A percentile compares a stretch with the other conserved stretches of the same genome.
phyloP scores from a whole-genome alignment of 2,888 invertebrate genomes.

The Caradrina clavipalpis region DNA sequence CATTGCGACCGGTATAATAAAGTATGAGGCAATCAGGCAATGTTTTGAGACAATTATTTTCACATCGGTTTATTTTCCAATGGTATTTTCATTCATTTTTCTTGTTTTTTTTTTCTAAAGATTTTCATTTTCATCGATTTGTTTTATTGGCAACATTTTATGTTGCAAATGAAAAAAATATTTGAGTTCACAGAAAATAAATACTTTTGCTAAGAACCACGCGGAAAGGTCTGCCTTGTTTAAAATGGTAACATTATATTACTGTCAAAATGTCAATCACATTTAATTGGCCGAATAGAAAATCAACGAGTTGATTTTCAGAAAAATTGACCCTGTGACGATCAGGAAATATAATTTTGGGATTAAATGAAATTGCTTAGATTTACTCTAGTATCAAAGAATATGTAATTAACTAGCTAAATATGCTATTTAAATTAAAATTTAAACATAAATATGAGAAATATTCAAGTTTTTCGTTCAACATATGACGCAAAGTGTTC shows the following conservation, averaged over 20 bases:
- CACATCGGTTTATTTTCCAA: slow-evolving; percentile 4
- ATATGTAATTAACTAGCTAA: too few species aligned
- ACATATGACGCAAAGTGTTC: too few species aligned
- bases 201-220: slow-evolving; percentile 25
- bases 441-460: too few species aligned
- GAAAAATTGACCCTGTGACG: too few species aligned
- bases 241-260: slow-evolving; percentile 49
- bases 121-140: slow-evolving; percentile 54
- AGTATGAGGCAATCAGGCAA: not conserved
- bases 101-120: slow-evolving; percentile 42
- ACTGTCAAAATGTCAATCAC: slow-evolving; percentile 45
- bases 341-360: too few species aligned
- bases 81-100: slow-evolving; percentile 58
- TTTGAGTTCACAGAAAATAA: slow-evolving; percentile 36
- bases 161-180: slow-evolving; percentile 31
- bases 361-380: too few species aligned
- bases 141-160: slow-evolving; percentile 53
- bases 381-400: too few species aligned
- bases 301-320: too few species aligned
- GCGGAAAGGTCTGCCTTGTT: slow-evolving; percentile 31
- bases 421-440: too few species aligned
- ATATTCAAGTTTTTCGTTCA: too few species aligned
- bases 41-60: slow-evolving; percentile 15
- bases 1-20: slow-evolving; percentile 19
- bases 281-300: slow-evolving; percentile 31